Conservation (phyloP, 2,888 invertebrate species). For the Sinhomidia bicolor region DNA sequence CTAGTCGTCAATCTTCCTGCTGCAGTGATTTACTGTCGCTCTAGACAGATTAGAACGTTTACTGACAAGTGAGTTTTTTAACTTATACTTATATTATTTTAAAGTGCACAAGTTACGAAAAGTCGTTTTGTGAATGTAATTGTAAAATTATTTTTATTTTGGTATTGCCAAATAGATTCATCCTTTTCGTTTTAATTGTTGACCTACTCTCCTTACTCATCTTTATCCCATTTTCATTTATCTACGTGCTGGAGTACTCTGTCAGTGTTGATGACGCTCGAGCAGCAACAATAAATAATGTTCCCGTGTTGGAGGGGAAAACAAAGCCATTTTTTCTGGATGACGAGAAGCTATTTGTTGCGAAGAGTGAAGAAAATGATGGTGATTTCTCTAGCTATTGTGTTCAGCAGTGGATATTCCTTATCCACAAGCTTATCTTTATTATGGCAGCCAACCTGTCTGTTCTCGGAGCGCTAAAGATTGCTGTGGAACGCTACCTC, state of each 20-base stretch:
- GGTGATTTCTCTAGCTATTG: conserved; percentile 35
- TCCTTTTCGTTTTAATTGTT: conserved; percentile 52
- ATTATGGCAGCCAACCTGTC: conserved; percentile 69
- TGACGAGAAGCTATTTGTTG: not conserved
- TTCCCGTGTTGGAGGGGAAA: not conserved
- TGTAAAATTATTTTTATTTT: conserved; percentile 11
- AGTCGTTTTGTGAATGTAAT: not conserved
- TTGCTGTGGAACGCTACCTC: conserved; percentile 75
- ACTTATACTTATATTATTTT: not conserved
- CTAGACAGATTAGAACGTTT: conserved; percentile 73
- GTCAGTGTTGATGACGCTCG: not conserved
- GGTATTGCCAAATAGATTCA: conserved; percentile 38
- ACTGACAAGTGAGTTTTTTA: conserved; percentile 76
- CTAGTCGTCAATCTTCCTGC: conserved; percentile 73
- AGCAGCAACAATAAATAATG: not conserved
- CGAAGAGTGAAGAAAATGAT: not conserved
- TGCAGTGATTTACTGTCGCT: conserved; percentile 67
- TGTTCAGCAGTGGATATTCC: conserved; percentile 63
- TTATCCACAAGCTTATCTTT: conserved; percentile 67
- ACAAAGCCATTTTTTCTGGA: conserved; percentile 38
- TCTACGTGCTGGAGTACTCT: conserved; percentile 49
- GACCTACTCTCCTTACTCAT: conserved; percentile 52
- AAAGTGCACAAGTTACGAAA: not conserved
- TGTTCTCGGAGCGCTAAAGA: conserved; percentile 73
- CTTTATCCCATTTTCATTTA: conserved; percentile 59